A percentile compares a stretch with the other conserved stretches of the same genome.
Conservation (phyloP, 2,113 vertebrate genomes). For the Cynoglossus semilaevis region DNA sequence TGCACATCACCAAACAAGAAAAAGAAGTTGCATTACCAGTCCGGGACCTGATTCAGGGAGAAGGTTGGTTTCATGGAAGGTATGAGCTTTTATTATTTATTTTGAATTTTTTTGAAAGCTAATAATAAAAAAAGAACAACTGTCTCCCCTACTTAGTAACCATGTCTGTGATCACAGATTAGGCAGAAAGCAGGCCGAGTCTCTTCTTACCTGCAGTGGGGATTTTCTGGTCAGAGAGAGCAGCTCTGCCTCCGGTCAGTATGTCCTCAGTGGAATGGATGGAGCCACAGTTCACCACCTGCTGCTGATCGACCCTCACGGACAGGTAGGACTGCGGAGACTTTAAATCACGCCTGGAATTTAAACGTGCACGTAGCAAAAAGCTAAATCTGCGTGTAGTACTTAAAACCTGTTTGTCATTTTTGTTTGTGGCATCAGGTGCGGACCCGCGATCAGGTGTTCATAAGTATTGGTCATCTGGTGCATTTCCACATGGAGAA, state of each 20-base stretch:
- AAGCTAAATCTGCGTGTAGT: not conserved
- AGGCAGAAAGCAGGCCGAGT: slow-evolving; percentile 85
- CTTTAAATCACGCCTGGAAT: too few relatives aligned
- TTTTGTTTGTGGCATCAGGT: slow-evolving; percentile 71
- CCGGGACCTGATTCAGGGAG: slow-evolving; percentile 77
- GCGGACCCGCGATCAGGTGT: slow-evolving; percentile 88
- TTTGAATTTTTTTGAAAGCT: too few relatives aligned
- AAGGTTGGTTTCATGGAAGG: slow-evolving; percentile 89
- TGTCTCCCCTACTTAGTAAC: not conserved
- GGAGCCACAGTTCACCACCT: slow-evolving; percentile 86
- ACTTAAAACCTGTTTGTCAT: not conserved
- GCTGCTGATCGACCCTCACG: slow-evolving; percentile 89
- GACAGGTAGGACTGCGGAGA: slow-evolving; percentile 74
- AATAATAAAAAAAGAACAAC: too few relatives aligned
- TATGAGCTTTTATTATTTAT: slow-evolving; percentile 8
- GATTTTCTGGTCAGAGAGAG: slow-evolving; percentile 94
- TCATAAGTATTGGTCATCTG: slow-evolving; percentile 86
- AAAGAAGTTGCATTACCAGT: slow-evolving; percentile 55
- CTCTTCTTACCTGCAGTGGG: slow-evolving; percentile 82
- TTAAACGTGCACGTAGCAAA: not conserved
- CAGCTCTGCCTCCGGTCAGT: slow-evolving; percentile 84
- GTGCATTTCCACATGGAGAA: slow-evolving; percentile 92
- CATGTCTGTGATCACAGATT: slow-evolving; percentile 56
- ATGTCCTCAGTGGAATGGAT: slow-evolving; percentile 89
- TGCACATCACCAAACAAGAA: slow-evolving; percentile 60